Base-by-base conservation (phyloP, 2,113 vertebrate genomes). In the Cranoglanis bouderius region DNA sequence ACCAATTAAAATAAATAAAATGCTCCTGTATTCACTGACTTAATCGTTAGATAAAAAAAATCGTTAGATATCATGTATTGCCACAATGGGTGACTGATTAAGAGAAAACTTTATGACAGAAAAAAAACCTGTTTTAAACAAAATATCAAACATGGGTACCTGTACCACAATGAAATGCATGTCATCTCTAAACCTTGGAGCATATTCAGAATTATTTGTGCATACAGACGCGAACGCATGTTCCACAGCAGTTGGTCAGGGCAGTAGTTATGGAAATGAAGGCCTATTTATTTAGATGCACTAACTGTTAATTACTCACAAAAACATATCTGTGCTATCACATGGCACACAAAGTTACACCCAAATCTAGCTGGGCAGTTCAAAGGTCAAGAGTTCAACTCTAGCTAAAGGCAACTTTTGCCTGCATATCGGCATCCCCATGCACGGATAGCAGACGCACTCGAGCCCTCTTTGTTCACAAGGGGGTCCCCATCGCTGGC, bases 351-450 rank as follows among this genome's bases (percentile, higher is more conserved):
- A 85, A 75, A 85, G 32, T 70, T 49, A 88, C 84, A 84, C 46
- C 49, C 85, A 91, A 83, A 70, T 49, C 85, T 26, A 51, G 53
- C 53, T 38, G 65, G 57, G 46, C 49, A 7, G 57, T 49, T 51
- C 67, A 65, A 3, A 80, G 72, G 90, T 90, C 90, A 87, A 61
- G 19, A 57, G 87, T 78, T 88, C 70, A 90, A 75, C 35, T 49
- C 40, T 84, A 72, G 70, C 90, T 90, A 49, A 65, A 75, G 90
- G 90, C 87, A 49, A 72, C 85, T 84, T 70, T 84, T 89, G 88
- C 85, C 90, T 87, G 65, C 65, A 46, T 78, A 43, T 49, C 67
- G 43, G 77, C 85, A 57, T 85, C 65, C 82, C 43, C 26, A 18
- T 40, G 70, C 87, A 88, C 26, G 38, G 87, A 72, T 61, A 83